Percentiles rank a stretch among this genome's conserved stretches.
Conservation (phyloP, 1,140 invertebrate species). For the Metaphire vulgaris region DNA sequence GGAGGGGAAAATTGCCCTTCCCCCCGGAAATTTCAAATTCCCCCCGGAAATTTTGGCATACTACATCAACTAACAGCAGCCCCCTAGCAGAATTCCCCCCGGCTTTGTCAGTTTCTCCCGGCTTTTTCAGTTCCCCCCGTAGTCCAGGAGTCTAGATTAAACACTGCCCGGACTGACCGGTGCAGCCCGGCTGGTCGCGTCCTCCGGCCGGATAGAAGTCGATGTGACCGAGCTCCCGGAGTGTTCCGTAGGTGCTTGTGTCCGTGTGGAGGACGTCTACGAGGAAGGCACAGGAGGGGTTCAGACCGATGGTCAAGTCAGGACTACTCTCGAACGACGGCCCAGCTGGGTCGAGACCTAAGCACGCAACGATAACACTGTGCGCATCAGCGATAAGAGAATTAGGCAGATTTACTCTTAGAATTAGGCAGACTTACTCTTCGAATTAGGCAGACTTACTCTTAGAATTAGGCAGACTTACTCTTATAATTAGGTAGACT, state of each 20-base stretch:
- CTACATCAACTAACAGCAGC: not conserved
- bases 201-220: constrained; percentile 45
- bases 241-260: constrained; percentile 54
- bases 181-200: constrained; percentile 39
- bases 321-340: constrained; percentile 44
- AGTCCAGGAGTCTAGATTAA: not conserved
- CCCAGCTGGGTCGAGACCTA: constrained; percentile 44
- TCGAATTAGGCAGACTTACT: too few species aligned
- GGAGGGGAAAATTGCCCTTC: not conserved
- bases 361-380: too few species aligned
- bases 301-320: constrained; percentile 46
- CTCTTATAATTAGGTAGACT: too few species aligned
- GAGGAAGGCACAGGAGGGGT: constrained; percentile 70
- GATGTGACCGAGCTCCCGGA: constrained; percentile 34
- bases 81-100: too few species aligned
- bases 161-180: too few species aligned
- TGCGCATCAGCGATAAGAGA: too few species aligned
- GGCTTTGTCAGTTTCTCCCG: too few species aligned
- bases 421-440: too few species aligned
- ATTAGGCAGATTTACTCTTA: too few species aligned
- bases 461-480: too few species aligned
- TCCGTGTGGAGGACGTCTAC: constrained; percentile 91
- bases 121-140: not conserved
- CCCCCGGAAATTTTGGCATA: too few species aligned
- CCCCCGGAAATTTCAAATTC: not conserved